Conservation (phyloP, 2,113 vertebrate genomes). For the Epinephelus lanceolatus region DNA sequence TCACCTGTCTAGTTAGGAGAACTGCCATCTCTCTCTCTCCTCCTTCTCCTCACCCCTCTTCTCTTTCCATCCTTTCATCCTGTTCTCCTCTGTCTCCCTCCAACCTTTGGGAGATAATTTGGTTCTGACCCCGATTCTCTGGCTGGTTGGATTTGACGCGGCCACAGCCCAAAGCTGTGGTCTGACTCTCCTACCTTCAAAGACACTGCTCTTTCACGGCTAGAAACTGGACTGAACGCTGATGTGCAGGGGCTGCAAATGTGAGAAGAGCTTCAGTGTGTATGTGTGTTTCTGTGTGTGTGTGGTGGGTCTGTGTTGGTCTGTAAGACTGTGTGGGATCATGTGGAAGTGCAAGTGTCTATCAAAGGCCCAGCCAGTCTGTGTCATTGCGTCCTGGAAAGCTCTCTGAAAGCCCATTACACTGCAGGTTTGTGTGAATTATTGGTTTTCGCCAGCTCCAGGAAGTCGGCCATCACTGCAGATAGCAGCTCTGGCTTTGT, state of each 20-base stretch:
- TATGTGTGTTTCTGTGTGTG: conserved; percentile 2
- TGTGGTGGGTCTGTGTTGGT: conserved; percentile 13
- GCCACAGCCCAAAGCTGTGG: conserved; percentile 37
- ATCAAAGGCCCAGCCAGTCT: conserved; percentile 32
- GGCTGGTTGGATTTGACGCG: conserved; percentile 36
- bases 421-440: conserved; percentile 50
- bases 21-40: neutral
- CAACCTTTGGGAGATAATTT: conserved; percentile 69
- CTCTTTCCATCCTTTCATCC: conserved; percentile 38
- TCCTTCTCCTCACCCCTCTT: neutral
- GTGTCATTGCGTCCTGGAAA: conserved; percentile 50
- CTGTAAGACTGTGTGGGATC: conserved; percentile 15
- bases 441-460: conserved; percentile 58
- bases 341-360: conserved; percentile 38
- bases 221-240: conserved; percentile 26
- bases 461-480: conserved; percentile 18
- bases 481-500: conserved; percentile 23
- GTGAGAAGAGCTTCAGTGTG: conserved; percentile 5
- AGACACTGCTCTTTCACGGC: conserved; percentile 50
- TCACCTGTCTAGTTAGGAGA: conserved; percentile 5
- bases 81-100: conserved; percentile 46
- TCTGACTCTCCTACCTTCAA: conserved; percentile 59
- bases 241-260: neutral
- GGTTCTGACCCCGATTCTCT: conserved; percentile 70
- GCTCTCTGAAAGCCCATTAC: conserved; percentile 66